Evolutionary conservation across 2,113 vertebrate species (phyloP).

Genomic region (Calcarius ornatus): DNA sequence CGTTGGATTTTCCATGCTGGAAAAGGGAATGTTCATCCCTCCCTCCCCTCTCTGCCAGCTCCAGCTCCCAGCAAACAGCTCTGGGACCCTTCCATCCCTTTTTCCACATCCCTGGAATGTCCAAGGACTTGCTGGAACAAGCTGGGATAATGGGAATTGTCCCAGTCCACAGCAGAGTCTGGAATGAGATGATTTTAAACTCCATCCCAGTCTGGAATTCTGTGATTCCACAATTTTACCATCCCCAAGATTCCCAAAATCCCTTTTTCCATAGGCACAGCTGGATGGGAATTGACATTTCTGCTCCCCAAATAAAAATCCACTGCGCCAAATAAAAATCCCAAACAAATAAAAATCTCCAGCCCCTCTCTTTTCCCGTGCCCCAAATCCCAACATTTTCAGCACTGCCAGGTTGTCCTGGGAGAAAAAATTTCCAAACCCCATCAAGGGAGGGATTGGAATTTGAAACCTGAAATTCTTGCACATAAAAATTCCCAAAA

Average conservation of each 20-base stretch:
- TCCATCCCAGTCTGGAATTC: not conserved
- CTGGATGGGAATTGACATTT: not conserved
- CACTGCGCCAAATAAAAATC: not conserved
- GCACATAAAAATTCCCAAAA: not conserved
- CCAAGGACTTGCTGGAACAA: not conserved
- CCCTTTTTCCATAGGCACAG: accelerated
- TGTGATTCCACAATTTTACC: not conserved
- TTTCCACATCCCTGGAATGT: not conserved
- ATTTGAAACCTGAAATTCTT: not conserved
- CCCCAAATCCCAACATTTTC: not conserved
- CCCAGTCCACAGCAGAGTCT: not conserved
- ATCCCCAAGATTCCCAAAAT: not conserved
- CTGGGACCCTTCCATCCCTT: not conserved
- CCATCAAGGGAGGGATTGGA: not conserved
- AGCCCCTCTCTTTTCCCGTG: not conserved
- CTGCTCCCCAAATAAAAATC: not conserved
- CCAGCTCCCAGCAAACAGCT: not conserved
- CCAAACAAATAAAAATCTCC: accelerated
- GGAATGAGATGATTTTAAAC: not conserved
- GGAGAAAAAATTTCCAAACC: not conserved
- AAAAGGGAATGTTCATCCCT: not conserved
- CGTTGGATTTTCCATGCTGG: not conserved
- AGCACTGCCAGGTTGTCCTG: not conserved
- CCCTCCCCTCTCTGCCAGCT: not conserved
- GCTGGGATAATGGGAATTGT: not conserved